These are phyloP conservation scores for Microctenopoma stevenorrisi DNA, from an alignment of 2,797 vertebrate genomes.

Conservation along the genomic window DNA sequence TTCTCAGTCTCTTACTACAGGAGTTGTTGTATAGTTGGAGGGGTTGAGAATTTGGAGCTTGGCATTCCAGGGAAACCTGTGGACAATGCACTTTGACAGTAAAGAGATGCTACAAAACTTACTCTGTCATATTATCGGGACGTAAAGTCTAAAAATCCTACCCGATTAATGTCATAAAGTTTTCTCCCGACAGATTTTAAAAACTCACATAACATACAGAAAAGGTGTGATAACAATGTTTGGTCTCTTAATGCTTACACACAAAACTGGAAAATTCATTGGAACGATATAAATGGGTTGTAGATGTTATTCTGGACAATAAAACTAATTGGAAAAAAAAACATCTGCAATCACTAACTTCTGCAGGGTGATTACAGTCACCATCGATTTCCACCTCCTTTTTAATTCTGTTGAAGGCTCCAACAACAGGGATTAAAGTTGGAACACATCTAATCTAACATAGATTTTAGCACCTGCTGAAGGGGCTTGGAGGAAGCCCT, in stretches of 20 bases:
- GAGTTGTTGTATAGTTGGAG: constrained; percentile 11
- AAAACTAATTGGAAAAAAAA: constrained; percentile 39
- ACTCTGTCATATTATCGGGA: neutral
- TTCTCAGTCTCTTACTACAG: constrained; percentile 4
- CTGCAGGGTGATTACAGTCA: constrained; percentile 43
- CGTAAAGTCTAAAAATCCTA: constrained; percentile 17
- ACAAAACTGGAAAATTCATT: constrained; percentile 13
- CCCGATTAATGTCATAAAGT: neutral
- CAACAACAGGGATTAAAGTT: constrained; percentile 38
- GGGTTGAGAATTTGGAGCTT: constrained; percentile 7
- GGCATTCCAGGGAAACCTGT: constrained; percentile 10
- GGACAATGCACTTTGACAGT: constrained; percentile 17
- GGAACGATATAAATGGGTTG: constrained; percentile 35
- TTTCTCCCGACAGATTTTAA: neutral
- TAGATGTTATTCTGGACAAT: constrained; percentile 44
- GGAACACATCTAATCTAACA: constrained; percentile 34
- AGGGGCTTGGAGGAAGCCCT: constrained; percentile 32
- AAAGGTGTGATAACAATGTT: constrained; percentile 7
- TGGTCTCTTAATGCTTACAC: constrained; percentile 18
- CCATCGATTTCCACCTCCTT: constrained; percentile 36
- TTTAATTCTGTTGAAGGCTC: constrained; percentile 22
- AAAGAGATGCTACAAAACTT: constrained; percentile 21
- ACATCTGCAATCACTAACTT: constrained; percentile 29
- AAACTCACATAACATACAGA: neutral
- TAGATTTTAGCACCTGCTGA: constrained; percentile 60